Evolutionary conservation across 35 echinoderm and acorn worm genomes (phyloP).

Genomic region (Heliocidaris tuberculata): DNA sequence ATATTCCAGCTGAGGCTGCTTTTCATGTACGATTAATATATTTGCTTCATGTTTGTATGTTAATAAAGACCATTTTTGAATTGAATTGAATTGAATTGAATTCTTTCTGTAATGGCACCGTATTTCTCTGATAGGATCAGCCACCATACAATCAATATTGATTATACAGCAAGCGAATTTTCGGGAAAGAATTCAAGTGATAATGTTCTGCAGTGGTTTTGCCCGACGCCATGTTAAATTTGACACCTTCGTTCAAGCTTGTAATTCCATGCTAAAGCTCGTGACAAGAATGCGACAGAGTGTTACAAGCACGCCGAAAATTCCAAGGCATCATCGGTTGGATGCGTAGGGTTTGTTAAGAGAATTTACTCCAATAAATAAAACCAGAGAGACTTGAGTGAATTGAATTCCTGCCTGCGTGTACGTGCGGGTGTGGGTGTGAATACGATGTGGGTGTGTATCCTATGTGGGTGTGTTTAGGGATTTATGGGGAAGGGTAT

Average conservation of each 20-base stretch:
- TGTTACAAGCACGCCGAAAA: neutral
- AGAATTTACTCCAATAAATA: conserved; percentile 14
- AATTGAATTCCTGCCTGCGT: neutral
- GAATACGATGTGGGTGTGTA: neutral
- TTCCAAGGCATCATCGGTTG: neutral
- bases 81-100: no score
- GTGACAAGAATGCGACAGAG: conserved; percentile 7
- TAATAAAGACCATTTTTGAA: no score
- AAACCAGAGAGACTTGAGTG: neutral
- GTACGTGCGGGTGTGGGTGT: neutral
- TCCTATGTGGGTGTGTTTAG: neutral
- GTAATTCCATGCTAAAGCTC: neutral
- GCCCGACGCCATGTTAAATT: neutral
- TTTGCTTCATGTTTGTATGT: no score
- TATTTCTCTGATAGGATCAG: neutral
- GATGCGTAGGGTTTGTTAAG: neutral
- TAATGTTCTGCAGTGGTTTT: neutral
- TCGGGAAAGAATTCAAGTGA: neutral
- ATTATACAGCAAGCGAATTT: neutral
- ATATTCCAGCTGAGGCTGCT: no score
- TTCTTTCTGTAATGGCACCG: neutral
- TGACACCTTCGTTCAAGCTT: neutral
- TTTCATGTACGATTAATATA: no score
- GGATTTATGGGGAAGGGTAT: no score
- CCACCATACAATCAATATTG: neutral